phyloP scores from a whole-genome alignment of 2,797 vertebrate genomes.

The Phaenicophaeus curvirostris region DNA sequence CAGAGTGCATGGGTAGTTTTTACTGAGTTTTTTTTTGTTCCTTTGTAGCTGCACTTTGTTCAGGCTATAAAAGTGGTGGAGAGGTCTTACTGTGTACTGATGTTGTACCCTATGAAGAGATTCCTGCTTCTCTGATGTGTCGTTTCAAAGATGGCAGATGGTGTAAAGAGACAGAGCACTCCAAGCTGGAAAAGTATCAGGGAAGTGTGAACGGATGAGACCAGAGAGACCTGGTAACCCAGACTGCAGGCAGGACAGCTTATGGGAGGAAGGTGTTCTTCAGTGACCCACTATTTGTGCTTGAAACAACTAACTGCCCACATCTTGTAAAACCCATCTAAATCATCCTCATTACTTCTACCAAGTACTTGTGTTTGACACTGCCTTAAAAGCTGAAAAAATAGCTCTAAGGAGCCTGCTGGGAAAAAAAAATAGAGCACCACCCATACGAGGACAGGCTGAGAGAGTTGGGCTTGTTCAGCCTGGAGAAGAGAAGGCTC shows the following conservation, averaged over 20 bases:
- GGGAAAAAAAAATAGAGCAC: not conserved
- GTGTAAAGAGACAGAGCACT: not conserved
- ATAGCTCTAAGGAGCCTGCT: not conserved
- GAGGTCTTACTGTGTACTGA: not conserved
- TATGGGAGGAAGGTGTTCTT: not conserved
- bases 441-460: too few relatives aligned
- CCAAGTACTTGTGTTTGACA: not conserved
- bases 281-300: not conserved
- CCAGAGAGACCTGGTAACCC: not conserved
- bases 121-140: not conserved
- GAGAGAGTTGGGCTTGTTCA: too few relatives aligned
- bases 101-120: not conserved
- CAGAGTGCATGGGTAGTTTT: not conserved
- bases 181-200: not conserved
- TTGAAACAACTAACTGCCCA: not conserved
- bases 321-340: not conserved
- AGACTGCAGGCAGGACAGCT: not conserved
- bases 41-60: not conserved
- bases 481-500: too few relatives aligned
- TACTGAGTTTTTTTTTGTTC: not conserved
- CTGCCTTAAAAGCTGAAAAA: not conserved
- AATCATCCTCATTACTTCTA: not conserved
- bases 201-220: not conserved
- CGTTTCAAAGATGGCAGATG: not conserved
- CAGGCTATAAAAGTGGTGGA: not conserved